Conservation (phyloP, 2,888 invertebrate genomes). For the Dasypolia templi region DNA sequence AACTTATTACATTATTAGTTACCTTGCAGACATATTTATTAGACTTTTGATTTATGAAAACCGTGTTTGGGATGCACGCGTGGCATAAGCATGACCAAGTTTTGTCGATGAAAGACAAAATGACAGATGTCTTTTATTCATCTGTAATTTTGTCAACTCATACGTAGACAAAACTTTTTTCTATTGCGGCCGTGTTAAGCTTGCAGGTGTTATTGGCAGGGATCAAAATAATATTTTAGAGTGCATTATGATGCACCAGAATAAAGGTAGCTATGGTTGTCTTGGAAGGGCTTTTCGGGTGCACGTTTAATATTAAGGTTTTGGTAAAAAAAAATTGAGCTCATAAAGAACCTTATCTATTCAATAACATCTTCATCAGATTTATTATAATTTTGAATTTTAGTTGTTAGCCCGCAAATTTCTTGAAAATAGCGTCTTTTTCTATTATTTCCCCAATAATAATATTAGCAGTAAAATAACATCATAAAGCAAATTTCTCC, state of each 20-base stretch:
- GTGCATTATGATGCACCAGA: background rate
- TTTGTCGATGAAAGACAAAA: too few relatives aligned
- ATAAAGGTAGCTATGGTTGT: background rate
- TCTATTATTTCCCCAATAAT: too few relatives aligned
- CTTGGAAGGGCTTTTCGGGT: background rate
- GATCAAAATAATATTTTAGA: background rate
- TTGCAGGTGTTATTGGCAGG: background rate
- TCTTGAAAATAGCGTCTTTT: background rate
- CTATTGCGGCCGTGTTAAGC: too few relatives aligned
- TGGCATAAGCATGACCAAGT: too few relatives aligned
- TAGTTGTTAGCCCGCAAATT: background rate
- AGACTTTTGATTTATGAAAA: slow-evolving; percentile 12
- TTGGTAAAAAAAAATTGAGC: background rate
- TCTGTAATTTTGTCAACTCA: too few relatives aligned
- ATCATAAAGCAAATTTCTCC: slow-evolving; percentile 58
- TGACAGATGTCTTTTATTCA: too few relatives aligned
- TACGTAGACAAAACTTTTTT: too few relatives aligned
- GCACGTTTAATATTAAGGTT: too few relatives aligned
- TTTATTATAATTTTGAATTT: background rate
- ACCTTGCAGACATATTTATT: slow-evolving; percentile 26
- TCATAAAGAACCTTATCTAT: background rate
- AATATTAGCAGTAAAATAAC: slow-evolving; percentile 38
- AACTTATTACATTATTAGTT: slow-evolving; percentile 44
- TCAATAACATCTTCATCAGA: too few relatives aligned
- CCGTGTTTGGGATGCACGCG: too few relatives aligned